These are phyloP conservation scores for Peromyscus polionotus DNA, from an alignment of 2,113 vertebrate species.

Conservation along the genomic window DNA sequence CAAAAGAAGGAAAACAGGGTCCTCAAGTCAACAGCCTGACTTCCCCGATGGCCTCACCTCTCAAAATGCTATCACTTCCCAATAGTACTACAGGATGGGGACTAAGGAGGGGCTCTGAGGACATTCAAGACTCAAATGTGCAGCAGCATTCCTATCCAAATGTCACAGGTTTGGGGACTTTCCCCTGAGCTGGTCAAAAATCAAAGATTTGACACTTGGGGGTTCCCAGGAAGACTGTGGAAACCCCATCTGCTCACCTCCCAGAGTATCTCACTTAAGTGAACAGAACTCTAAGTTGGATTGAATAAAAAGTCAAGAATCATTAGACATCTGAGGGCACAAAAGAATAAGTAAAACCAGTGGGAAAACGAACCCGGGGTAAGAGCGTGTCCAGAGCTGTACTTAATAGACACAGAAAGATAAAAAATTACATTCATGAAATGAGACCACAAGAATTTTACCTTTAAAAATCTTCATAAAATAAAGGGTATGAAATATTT, in stretches of 20 bases:
- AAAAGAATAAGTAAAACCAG: conserved; percentile 27
- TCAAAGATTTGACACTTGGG: conserved; percentile 3
- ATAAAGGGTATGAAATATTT: conserved; percentile 1
- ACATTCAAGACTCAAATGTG: background rate
- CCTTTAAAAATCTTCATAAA: conserved; percentile 22
- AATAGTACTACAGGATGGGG: too few relatives aligned
- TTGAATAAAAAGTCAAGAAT: background rate
- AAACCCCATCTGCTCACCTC: background rate
- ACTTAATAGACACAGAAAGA: conserved; percentile 32
- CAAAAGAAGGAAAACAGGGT: background rate
- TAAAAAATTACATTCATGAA: background rate
- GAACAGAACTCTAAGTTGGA: background rate
- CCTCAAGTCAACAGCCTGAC: background rate
- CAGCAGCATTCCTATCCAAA: background rate
- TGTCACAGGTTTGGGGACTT: background rate
- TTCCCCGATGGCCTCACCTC: background rate
- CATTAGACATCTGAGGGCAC: conserved; percentile 5
- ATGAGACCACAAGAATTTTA: background rate
- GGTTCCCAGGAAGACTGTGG: background rate
- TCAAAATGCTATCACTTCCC: background rate
- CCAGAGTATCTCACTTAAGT: background rate
- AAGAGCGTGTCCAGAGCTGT: background rate
- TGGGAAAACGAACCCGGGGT: background rate
- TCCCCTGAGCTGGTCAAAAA: background rate
- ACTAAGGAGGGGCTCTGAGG: background rate